A percentile compares a stretch with the other conserved stretches of the same genome.
phyloP scores from a whole-genome alignment of 2,797 vertebrate genomes.

The Microctenopoma lineatum region DNA sequence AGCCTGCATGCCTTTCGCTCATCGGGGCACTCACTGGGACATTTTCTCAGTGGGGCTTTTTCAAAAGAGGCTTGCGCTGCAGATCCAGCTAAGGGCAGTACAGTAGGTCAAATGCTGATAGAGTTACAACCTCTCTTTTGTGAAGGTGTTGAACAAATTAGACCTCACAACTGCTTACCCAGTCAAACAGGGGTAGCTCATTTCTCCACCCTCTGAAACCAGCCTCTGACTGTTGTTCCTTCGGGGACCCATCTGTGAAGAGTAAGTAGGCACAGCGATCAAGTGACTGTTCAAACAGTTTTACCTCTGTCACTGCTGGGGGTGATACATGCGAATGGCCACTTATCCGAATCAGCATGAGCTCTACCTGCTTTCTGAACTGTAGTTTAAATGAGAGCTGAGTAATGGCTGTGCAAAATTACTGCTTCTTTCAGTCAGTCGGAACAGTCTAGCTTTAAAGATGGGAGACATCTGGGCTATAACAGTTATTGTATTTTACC shows the following conservation, averaged over 20 bases:
- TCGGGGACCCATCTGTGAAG: slow-evolving; percentile 76
- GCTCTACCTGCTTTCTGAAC: slow-evolving; percentile 59
- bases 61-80: slow-evolving; percentile 69
- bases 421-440: slow-evolving; percentile 2
- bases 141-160: slow-evolving; percentile 80
- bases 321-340: slow-evolving; percentile 31
- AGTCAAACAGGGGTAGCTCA: slow-evolving; percentile 79
- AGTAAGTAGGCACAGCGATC: slow-evolving; percentile 59
- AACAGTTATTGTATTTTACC: slow-evolving; percentile 5
- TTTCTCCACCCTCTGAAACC: slow-evolving; percentile 68
- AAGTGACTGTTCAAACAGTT: slow-evolving; percentile 71
- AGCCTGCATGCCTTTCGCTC: slow-evolving; percentile 74
- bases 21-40: slow-evolving; percentile 68
- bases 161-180: slow-evolving; percentile 79
- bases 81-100: slow-evolving; percentile 73
- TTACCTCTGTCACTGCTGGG: slow-evolving; percentile 57
- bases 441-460: slow-evolving; percentile 2
- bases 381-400: slow-evolving; percentile 48
- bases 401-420: slow-evolving; percentile 45
- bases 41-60: slow-evolving; percentile 69
- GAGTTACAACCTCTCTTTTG: slow-evolving; percentile 79
- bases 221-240: slow-evolving; percentile 67
- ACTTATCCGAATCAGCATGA: slow-evolving; percentile 45
- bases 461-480: neutral
- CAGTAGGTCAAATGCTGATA: slow-evolving; percentile 81